Percentiles rank a stretch among this genome's conserved stretches.
Evolutionary conservation across 2,888 invertebrate genomes (phyloP).

Genomic region (Lymantria monacha): DNA sequence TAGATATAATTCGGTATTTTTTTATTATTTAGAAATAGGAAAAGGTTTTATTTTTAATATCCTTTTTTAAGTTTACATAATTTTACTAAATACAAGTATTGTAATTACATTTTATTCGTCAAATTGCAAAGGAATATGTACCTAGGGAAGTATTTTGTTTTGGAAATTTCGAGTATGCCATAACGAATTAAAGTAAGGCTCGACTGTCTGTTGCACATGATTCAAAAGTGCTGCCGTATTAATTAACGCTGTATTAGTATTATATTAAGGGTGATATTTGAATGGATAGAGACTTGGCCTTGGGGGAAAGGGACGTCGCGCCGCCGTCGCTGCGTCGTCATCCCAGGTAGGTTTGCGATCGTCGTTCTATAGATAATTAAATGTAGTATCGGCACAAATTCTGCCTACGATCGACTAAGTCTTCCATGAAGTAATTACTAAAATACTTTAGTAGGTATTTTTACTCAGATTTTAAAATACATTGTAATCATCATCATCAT

Average conservation of each 20-base stretch:
- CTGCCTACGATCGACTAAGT: background rate
- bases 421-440: too few species aligned
- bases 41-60: too few species aligned
- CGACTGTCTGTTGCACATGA: conserved; percentile 47
- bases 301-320: conserved; percentile 73
- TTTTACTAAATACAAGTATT: too few species aligned
- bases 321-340: conserved; percentile 56
- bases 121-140: too few species aligned
- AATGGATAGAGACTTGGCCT: conserved; percentile 49
- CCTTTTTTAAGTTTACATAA: too few species aligned
- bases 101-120: too few species aligned
- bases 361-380: conserved; percentile 42
- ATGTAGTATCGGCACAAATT: background rate
- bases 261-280: conserved; percentile 41
- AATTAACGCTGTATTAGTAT: conserved; percentile 4
- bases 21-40: too few species aligned
- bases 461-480: too few species aligned
- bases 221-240: conserved; percentile 37
- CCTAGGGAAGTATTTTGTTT: background rate
- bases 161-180: conserved; percentile 16
- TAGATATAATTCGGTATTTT: too few species aligned
- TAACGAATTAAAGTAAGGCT: conserved; percentile 38
- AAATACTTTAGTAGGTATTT: too few species aligned
- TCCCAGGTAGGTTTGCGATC: conserved; percentile 62
- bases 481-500: too few species aligned